Base-by-base conservation (phyloP, 1,140 invertebrate genomes). In the Stenopsyche tienmushanensis region DNA sequence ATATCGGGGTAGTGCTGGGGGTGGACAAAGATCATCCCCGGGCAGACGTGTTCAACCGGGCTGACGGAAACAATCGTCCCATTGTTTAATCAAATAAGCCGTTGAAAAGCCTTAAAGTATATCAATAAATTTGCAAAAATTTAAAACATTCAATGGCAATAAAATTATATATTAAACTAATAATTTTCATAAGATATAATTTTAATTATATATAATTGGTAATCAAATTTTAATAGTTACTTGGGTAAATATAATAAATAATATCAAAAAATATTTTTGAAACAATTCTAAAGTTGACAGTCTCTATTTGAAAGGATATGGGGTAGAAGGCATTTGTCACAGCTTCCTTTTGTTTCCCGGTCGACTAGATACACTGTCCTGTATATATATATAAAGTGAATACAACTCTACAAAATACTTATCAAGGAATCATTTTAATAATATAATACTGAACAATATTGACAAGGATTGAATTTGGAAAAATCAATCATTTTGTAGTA, bases 311-410 rank as follows among this genome's bases (percentile, higher is more conserved):
- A 21, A 42, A 18, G 57, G 39, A 47, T 21, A 49, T 34, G 44
- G 44, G 47, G 50, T 21, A 21, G 49, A 59, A 66, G 44, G 64
- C 58, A 52, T 64, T 59, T 66, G 64, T 66, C 64, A 66, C 64
- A 66, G 57, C 49, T 60, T 59, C 55, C 64, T 66, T 66, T 66
- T 66, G 64, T 66, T 59, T 60, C 47, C 42, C 57, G 57, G 42
- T 60, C 41, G 57, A 49, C 42, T 60, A 60, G 57, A 60, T 41
- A 49, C 54, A 49, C 42, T 18, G 39, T 44, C 15, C 21, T 34
- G 23, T 54, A 26, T 24, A 34, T 29, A 57, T 57, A 42, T 42
- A 57, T 39, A 20, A n/a, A 49, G 15, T 54, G 52, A 54, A 54
- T n/a, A n/a, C n/a, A n/a, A n/a, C n/a, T n/a, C n/a, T n/a, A 39